A percentile compares a stretch with the other conserved stretches of the same genome.
Evolutionary conservation across 92 coral and sea anemone species (phyloP).

Genomic region (Porites evermanni): DNA sequence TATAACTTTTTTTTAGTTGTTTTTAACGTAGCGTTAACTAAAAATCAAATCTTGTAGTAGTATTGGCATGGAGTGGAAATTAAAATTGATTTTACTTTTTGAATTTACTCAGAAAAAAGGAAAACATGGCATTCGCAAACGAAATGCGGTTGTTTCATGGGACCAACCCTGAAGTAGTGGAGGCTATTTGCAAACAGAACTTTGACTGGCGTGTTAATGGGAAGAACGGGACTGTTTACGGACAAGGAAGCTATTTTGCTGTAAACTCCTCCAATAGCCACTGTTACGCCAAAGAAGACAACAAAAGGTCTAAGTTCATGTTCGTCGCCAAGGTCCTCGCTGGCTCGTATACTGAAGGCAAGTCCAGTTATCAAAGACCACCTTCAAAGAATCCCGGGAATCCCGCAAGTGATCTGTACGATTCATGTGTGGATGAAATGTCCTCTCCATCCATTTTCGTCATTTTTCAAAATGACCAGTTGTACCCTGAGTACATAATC

Average conservation of each 20-base stretch:
- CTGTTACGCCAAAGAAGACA: constrained; percentile 45
- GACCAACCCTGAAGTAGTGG: constrained; percentile 59
- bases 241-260: constrained; percentile 95
- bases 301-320: constrained; percentile 35
- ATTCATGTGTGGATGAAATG: constrained; percentile 78
- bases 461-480: constrained; percentile 83
- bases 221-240: constrained; percentile 73
- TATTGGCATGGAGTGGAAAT: too few relatives aligned
- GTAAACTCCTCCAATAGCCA: constrained; percentile 70
- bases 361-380: constrained; percentile 64
- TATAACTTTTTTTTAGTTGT: too few relatives aligned
- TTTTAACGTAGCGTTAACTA: too few relatives aligned
- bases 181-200: constrained; percentile 90
- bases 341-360: constrained; percentile 77
- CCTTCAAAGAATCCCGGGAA: constrained; percentile 73
- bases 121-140: constrained; percentile 36
- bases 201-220: constrained; percentile 94
- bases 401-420: constrained; percentile 80
- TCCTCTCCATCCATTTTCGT: constrained; percentile 77
- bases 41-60: too few relatives aligned
- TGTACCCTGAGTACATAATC: constrained; percentile 87
- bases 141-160: constrained; percentile 87
- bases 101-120: constrained; percentile 48
- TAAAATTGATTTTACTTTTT: background rate
- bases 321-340: constrained; percentile 86